Evolutionary conservation across 2,113 vertebrate species (phyloP).

Genomic region (Scomber colias): DNA sequence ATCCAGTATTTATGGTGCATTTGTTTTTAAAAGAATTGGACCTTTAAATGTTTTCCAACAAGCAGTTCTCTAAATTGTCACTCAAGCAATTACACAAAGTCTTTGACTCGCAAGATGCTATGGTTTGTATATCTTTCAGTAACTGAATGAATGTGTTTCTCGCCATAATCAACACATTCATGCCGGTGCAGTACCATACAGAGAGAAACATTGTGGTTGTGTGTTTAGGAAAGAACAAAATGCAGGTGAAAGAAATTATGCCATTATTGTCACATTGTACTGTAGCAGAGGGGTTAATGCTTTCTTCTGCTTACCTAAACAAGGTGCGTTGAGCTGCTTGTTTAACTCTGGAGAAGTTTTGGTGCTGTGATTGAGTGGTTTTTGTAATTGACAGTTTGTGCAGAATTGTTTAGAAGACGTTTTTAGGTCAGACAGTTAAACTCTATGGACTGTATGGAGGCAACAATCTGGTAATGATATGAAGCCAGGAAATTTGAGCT

Average conservation of each 20-base stretch:
- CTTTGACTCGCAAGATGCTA: too few species aligned
- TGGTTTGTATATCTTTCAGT: too few species aligned
- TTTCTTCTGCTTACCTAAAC: not conserved
- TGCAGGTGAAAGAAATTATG: too few species aligned
- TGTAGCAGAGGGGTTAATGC: not conserved
- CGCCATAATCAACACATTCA: too few species aligned
- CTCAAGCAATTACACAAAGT: too few species aligned
- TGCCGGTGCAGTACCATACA: too few species aligned
- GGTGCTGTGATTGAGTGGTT: not conserved
- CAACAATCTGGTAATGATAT: not conserved
- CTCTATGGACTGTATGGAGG: not conserved
- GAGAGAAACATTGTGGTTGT: too few species aligned
- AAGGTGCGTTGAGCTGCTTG: slow-evolving; percentile 3
- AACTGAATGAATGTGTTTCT: too few species aligned
- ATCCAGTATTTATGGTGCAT: not conserved
- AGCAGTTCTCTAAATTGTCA: not conserved
- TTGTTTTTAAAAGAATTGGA: not conserved
- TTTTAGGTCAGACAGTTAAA: slow-evolving; percentile 1
- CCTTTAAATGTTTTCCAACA: not conserved
- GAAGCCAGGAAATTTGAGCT: not conserved
- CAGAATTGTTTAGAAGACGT: slow-evolving; percentile 3
- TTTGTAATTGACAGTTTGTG: not conserved
- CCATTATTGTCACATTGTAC: not conserved
- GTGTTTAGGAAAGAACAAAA: not conserved
- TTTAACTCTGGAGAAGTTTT: not conserved